Conservation (phyloP, 1,140 invertebrate genomes). For the Belonocnema kinseyi region DNA sequence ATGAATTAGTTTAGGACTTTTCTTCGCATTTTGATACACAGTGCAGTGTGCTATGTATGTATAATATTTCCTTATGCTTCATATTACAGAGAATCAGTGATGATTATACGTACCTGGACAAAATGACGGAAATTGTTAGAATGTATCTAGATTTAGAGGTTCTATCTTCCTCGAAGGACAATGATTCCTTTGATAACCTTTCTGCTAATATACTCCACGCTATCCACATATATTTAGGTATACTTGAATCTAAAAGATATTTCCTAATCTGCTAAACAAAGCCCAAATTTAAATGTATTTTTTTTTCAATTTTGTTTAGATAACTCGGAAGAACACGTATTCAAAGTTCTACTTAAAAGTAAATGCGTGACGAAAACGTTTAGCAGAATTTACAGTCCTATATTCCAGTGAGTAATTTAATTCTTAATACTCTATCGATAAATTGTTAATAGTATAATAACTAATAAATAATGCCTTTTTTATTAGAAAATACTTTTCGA, state of each 20-base stretch:
- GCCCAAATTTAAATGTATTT: conserved; percentile 20
- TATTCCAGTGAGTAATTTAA: conserved; percentile 60
- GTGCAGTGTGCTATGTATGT: neutral
- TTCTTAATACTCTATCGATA: neutral
- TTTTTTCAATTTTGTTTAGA: conserved; percentile 50
- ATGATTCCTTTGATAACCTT: conserved; percentile 47
- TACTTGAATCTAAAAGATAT: neutral
- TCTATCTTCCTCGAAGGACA: conserved; percentile 46
- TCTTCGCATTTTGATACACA: too few species aligned
- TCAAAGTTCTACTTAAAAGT: conserved; percentile 63
- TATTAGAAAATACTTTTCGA: conserved; percentile 64
- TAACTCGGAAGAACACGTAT: conserved; percentile 68
- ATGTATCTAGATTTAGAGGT: conserved; percentile 67
- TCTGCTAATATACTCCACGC: conserved; percentile 59
- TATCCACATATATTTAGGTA: conserved; percentile 67
- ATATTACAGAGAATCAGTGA: conserved; percentile 59
- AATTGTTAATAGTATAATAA: conserved; percentile 1
- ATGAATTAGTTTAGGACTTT: too few species aligned
- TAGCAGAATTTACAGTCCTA: conserved; percentile 57
- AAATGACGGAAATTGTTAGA: conserved; percentile 65
- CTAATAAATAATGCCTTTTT: conserved; percentile 30
- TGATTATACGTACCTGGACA: conserved; percentile 61
- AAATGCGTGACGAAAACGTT: conserved; percentile 55
- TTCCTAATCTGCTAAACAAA: conserved; percentile 15
- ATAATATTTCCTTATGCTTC: conserved; percentile 33